Evolutionary conservation across 1,140 invertebrate genomes (phyloP).

Genomic region (Leptoteleia sp.): DNA sequence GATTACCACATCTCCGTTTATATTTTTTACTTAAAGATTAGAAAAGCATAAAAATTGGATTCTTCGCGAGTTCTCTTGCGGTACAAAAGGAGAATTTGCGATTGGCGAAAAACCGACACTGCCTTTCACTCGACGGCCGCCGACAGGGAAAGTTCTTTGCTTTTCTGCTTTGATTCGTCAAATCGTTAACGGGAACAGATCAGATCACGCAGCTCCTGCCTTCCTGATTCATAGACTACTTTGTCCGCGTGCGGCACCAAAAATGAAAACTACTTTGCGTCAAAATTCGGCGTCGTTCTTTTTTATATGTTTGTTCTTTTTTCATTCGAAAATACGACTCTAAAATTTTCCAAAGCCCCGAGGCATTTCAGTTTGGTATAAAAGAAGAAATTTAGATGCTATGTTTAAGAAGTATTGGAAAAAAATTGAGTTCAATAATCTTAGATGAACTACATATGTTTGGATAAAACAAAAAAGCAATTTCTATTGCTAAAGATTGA

Average conservation of each 20-base stretch:
- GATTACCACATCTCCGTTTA: too few species aligned
- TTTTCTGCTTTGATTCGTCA: conserved; percentile 67
- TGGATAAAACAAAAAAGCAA: background rate
- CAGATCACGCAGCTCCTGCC: conserved; percentile 10
- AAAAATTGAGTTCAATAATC: conserved; percentile 26
- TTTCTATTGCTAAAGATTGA: too few species aligned
- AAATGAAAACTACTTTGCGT: too few species aligned
- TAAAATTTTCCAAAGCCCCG: too few species aligned
- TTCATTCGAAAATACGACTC: background rate
- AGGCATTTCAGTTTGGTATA: too few species aligned
- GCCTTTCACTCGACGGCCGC: conserved; percentile 63
- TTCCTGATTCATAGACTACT: conserved; percentile 58
- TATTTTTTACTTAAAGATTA: too few species aligned
- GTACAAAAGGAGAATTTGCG: conserved; percentile 55
- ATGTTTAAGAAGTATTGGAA: background rate
- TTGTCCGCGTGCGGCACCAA: conserved; percentile 18
- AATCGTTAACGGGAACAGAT: conserved; percentile 59
- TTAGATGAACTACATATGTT: conserved; percentile 6
- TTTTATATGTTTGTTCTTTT: too few species aligned
- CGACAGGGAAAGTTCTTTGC: conserved; percentile 71
- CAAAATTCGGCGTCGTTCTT: too few species aligned
- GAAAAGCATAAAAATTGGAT: too few species aligned
- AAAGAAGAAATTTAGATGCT: too few species aligned
- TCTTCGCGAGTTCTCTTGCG: too few species aligned
- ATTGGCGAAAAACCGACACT: conserved; percentile 64